Conservation (phyloP, 2,888 invertebrate genomes). For the Teleogryllus oceanicus region DNA sequence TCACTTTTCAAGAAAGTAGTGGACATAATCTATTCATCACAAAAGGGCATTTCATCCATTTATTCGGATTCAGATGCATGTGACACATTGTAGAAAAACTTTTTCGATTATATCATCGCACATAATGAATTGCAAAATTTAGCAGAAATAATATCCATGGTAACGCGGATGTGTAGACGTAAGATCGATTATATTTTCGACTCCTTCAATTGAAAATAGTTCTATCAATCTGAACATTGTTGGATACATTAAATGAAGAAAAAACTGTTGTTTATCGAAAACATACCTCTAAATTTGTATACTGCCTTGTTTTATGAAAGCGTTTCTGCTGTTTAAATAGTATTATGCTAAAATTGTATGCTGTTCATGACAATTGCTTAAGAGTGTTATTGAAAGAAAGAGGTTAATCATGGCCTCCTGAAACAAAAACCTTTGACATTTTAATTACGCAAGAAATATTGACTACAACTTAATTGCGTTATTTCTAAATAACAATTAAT, state of each 20-base stretch:
- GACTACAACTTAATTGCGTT: too few species aligned
- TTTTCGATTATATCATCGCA: background rate
- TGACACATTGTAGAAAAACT: background rate
- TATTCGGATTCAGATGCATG: background rate
- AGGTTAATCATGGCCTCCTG: background rate
- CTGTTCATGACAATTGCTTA: background rate
- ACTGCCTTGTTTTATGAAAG: background rate
- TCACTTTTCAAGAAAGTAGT: conserved; percentile 18
- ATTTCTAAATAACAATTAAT: too few species aligned
- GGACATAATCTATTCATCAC: conserved; percentile 1
- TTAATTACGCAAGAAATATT: too few species aligned
- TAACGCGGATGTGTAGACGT: background rate
- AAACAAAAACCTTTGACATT: background rate
- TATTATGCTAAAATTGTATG: background rate
- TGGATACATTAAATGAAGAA: background rate
- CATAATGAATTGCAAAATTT: conserved; percentile 2
- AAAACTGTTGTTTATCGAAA: background rate
- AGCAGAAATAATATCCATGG: conserved; percentile 1
- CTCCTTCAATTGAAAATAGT: background rate
- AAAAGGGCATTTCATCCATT: conserved; percentile 10
- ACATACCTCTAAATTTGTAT: background rate
- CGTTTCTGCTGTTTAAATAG: background rate
- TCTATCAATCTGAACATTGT: background rate
- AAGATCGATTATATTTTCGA: background rate
- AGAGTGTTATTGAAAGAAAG: background rate